phyloP scores from a whole-genome alignment of 1,140 invertebrate species.

The Drosophila pseudoananassae region DNA sequence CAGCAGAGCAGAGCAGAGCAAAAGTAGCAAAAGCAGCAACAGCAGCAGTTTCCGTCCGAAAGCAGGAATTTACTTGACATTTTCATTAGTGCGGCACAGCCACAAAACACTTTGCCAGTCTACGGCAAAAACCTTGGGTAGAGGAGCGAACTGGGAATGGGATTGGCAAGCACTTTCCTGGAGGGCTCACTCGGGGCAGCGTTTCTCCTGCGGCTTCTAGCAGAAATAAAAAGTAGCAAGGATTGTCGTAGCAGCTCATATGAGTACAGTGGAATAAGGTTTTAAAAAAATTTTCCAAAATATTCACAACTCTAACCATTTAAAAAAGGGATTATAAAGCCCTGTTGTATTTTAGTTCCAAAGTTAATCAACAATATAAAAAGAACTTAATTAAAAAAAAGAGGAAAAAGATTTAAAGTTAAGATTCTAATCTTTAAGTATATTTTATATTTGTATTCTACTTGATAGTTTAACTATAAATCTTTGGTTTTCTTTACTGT shows the following conservation, averaged over 20 bases:
- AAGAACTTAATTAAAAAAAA: fast-evolving
- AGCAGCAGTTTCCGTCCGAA: constrained; percentile 76
- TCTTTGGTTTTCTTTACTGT: not conserved
- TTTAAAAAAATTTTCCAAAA: too few relatives aligned
- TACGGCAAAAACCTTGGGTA: constrained; percentile 1
- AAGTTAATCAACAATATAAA: too few relatives aligned
- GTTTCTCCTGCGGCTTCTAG: constrained; percentile 57
- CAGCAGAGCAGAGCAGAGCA: constrained; percentile 10
- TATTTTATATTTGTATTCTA: too few relatives aligned
- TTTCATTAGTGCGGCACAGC: constrained; percentile 81
- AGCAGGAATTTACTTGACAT: constrained; percentile 84
- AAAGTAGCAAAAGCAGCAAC: constrained; percentile 5
- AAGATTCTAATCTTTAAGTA: too few relatives aligned
- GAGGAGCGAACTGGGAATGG: constrained; percentile 6
- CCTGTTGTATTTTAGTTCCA: too few relatives aligned
- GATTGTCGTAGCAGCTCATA: constrained; percentile 13
- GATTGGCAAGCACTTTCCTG: constrained; percentile 31
- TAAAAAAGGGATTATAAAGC: too few relatives aligned
- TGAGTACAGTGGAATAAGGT: not conserved
- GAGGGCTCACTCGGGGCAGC: constrained; percentile 38
- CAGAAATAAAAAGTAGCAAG: constrained; percentile 56
- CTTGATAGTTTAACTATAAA: too few relatives aligned
- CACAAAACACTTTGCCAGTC: constrained; percentile 76
- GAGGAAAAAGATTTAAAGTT: too few relatives aligned
- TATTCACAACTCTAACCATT: too few relatives aligned